Conservation (phyloP, 1,140 invertebrate species). For the Agraylea sexmaculata region DNA sequence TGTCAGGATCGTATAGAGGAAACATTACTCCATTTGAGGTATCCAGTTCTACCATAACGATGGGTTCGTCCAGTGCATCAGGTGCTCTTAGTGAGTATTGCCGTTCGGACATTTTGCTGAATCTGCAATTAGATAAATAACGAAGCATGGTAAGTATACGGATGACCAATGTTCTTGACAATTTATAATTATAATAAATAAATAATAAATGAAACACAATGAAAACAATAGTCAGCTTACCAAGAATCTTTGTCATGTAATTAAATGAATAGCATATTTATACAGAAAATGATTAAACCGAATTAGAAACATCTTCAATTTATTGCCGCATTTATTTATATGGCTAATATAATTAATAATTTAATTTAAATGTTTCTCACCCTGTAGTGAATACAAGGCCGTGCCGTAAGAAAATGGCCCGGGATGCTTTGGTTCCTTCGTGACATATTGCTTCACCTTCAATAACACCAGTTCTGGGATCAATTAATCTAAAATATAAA, state of each 20-base stretch:
- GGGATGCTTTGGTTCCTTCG: constrained; percentile 89
- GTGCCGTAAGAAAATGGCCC: constrained; percentile 82
- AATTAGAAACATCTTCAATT: too few relatives aligned
- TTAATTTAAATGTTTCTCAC: too few relatives aligned
- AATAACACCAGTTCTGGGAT: constrained; percentile 81
- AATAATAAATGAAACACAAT: too few relatives aligned
- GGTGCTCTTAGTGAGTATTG: constrained; percentile 88
- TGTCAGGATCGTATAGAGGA: constrained; percentile 95
- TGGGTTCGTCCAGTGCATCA: constrained; percentile 79
- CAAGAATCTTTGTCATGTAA: neutral
- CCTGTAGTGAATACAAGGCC: constrained; percentile 93
- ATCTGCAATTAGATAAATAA: constrained; percentile 31
- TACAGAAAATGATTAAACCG: too few relatives aligned
- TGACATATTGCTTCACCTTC: constrained; percentile 84
- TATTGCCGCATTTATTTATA: too few relatives aligned
- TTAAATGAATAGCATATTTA: neutral
- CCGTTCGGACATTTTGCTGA: constrained; percentile 91
- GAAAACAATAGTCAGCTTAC: neutral
- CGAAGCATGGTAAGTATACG: too few relatives aligned
- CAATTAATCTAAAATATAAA: constrained; percentile 57
- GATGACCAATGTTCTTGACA: too few relatives aligned
- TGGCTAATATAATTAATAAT: too few relatives aligned
- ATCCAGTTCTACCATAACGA: constrained; percentile 92
- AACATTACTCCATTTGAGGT: constrained; percentile 97
- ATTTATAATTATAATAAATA: too few relatives aligned